phyloP scores from a whole-genome alignment of 1,140 invertebrate genomes.

The Caerostris extrusa region DNA sequence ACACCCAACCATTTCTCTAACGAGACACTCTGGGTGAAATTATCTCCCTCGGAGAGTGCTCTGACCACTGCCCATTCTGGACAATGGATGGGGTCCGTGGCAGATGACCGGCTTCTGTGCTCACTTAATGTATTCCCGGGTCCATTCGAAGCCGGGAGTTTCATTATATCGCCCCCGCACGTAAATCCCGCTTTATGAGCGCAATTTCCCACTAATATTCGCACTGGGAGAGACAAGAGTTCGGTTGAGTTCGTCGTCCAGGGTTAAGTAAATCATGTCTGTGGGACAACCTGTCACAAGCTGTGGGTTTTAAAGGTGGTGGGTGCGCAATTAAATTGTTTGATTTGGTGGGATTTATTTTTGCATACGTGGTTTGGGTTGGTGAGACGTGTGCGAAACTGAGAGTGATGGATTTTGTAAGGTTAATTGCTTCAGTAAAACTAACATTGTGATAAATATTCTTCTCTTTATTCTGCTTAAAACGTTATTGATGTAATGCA shows the following conservation, averaged over 20 bases:
- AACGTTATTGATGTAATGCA: too few species aligned
- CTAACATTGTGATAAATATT: too few species aligned
- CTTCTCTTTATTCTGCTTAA: too few species aligned
- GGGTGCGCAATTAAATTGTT: too few species aligned
- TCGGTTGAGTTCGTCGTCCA: slow-evolving; percentile 30
- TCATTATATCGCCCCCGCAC: slow-evolving; percentile 46
- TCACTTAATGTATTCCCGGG: slow-evolving; percentile 10
- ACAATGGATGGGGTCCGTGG: slow-evolving; percentile 37
- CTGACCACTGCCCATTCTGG: not conserved
- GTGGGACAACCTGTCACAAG: too few species aligned
- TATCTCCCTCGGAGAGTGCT: not conserved
- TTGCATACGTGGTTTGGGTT: too few species aligned
- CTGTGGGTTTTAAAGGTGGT: too few species aligned
- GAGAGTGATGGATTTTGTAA: too few species aligned
- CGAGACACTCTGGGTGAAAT: slow-evolving; percentile 12
- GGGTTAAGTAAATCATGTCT: slow-evolving; percentile 22
- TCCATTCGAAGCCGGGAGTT: not conserved
- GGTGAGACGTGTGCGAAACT: too few species aligned
- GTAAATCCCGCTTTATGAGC: slow-evolving; percentile 58
- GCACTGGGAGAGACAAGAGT: too few species aligned
- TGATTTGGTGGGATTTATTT: too few species aligned
- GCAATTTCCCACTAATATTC: slow-evolving; percentile 38
- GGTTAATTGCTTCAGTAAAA: too few species aligned
- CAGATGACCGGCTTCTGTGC: slow-evolving; percentile 12
- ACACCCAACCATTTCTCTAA: slow-evolving; percentile 4